Conservation (phyloP, 2,797 vertebrate species). For the Ptychadena robeensis region DNA sequence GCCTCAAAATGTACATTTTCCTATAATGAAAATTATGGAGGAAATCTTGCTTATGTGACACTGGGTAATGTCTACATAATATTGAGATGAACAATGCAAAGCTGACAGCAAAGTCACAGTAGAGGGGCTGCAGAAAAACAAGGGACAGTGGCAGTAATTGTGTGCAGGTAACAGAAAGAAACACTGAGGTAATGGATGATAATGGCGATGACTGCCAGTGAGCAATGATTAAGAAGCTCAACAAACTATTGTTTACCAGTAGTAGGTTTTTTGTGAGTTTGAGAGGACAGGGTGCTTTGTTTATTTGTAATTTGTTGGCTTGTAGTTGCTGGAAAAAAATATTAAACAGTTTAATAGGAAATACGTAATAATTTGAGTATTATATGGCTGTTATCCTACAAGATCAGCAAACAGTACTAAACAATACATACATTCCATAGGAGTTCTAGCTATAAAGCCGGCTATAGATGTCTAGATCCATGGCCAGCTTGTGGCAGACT, state of each 20-base stretch:
- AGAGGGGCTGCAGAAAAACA: slow-evolving; percentile 1
- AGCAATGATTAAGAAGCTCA: slow-evolving; percentile 17
- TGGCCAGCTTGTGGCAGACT: too few relatives aligned
- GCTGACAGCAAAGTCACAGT: background rate
- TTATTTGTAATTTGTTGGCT: slow-evolving; percentile 24
- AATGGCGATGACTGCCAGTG: background rate
- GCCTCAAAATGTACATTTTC: background rate
- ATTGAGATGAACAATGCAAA: background rate
- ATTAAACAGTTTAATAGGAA: background rate
- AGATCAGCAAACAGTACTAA: background rate
- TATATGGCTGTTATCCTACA: background rate
- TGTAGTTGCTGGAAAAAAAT: slow-evolving; percentile 50
- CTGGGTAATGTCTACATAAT: background rate
- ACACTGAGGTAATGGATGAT: slow-evolving; percentile 10
- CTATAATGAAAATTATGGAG: background rate
- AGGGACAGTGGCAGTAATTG: background rate
- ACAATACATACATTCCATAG: background rate
- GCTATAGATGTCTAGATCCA: too few relatives aligned
- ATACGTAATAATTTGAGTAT: background rate
- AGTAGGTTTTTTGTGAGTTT: slow-evolving; percentile 13
- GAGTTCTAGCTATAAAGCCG: too few relatives aligned
- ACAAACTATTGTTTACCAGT: slow-evolving; percentile 38
- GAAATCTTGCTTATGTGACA: background rate
- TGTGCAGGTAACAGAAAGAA: slow-evolving; percentile 25
- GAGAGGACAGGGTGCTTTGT: slow-evolving; percentile 19